These are phyloP conservation scores for Ictalurus punctatus DNA, from an alignment of 2,113 vertebrate species.

Conservation along the genomic window DNA sequence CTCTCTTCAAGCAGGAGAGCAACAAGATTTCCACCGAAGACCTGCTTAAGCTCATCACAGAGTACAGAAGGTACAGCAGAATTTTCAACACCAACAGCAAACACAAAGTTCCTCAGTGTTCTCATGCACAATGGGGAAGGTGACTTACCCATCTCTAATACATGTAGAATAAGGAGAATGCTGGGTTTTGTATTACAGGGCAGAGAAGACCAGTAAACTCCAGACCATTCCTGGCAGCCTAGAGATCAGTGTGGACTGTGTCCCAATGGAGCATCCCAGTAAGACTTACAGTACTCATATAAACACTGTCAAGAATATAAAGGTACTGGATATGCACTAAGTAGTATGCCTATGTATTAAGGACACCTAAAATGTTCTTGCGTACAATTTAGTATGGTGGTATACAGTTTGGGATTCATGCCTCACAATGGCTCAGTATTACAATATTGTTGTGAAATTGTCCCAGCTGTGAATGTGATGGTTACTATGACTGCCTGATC, in stretches of 20 bases:
- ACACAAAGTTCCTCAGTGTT: background rate
- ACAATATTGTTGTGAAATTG: background rate
- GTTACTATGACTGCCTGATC: background rate
- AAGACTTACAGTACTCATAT: constrained; percentile 57
- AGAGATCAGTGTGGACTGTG: constrained; percentile 85
- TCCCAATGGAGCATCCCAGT: constrained; percentile 95
- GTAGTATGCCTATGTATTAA: background rate
- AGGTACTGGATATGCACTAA: background rate
- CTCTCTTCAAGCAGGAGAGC: constrained; percentile 94
- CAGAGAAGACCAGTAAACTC: constrained; percentile 92
- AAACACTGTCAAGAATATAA: background rate
- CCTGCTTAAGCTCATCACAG: constrained; percentile 87
- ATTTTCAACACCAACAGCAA: background rate
- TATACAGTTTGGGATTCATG: background rate
- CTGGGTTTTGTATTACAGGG: constrained; percentile 67
- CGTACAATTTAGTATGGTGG: background rate
- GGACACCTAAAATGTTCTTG: background rate
- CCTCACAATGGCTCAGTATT: background rate
- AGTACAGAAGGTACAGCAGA: constrained; percentile 84
- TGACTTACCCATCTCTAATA: background rate
- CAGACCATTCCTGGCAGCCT: constrained; percentile 91
- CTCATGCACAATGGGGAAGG: background rate
- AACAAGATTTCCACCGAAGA: constrained; percentile 95
- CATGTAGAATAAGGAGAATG: background rate
- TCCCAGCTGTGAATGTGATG: background rate